phyloP scores from a whole-genome alignment of 2,888 invertebrate species.

The Torymus auratus region DNA sequence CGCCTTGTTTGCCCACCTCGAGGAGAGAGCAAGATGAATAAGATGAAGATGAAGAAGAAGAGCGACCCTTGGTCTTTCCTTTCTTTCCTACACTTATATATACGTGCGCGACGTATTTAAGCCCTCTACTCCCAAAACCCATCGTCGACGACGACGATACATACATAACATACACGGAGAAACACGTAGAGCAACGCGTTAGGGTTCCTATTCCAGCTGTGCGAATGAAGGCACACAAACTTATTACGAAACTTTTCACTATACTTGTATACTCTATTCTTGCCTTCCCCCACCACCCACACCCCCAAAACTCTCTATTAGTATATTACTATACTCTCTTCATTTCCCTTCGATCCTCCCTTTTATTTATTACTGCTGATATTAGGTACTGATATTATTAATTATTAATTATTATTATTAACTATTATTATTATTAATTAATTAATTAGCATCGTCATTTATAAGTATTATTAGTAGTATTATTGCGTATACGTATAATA shows the following conservation, averaged over 20 bases:
- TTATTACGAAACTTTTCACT: not conserved
- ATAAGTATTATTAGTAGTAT: constrained; percentile 60
- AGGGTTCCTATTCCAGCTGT: constrained; percentile 54
- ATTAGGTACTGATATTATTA: constrained; percentile 56
- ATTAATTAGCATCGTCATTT: constrained; percentile 49
- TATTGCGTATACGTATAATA: constrained; percentile 26
- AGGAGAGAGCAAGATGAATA: not conserved
- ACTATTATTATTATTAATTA: constrained; percentile 58
- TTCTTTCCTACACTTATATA: constrained; percentile 18
- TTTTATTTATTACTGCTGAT: constrained; percentile 58
- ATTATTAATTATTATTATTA: constrained; percentile 22
- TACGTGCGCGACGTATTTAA: too few relatives aligned
- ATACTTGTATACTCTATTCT: not conserved
- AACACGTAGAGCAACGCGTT: constrained; percentile 51
- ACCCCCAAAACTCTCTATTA: too few relatives aligned
- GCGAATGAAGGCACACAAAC: constrained; percentile 12
- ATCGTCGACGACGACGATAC: constrained; percentile 27
- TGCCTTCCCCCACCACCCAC: not conserved
- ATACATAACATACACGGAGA: not conserved
- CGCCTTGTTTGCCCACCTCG: constrained; percentile 33
- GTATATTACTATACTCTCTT: not conserved
- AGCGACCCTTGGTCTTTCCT: constrained; percentile 42
- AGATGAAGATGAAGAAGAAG: constrained; percentile 3
- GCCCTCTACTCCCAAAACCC: not conserved
- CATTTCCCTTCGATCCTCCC: constrained; percentile 8